Evolutionary conservation across 2,888 invertebrate genomes (phyloP), one percentile per base, ranked within the genome.

Genomic region (Caenorhabditis angaria): DNA sequence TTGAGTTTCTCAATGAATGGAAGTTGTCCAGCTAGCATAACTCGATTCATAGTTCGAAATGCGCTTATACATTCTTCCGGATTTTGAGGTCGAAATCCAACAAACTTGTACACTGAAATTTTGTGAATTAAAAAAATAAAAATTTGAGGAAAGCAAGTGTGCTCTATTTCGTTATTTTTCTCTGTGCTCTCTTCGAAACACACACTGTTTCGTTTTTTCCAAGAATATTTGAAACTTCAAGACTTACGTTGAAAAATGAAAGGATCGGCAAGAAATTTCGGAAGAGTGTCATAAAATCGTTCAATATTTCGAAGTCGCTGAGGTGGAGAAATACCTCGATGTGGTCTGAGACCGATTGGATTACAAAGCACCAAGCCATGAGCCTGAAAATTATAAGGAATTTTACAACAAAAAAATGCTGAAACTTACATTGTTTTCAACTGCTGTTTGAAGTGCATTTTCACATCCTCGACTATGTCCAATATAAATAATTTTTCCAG

Each of bases 391-490:
- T 28, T 51, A 20, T 1, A 22, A 5, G 10, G 18, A 14, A 20
- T 14, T 58, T 47, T 4, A 18, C 5, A 6, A 48, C 4, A 20
- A n/a, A 5, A 20, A n/a, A 48, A 10, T 12, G n/a, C 4, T 3
- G 22, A 10, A 28, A 14, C 61, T 58, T 24, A 63, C 68, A 50
- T 56, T 55, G 20, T 55, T 27, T 18, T 59, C 48, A 22, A 64
- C 71, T 0, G 75, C 73, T 6, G 75, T 69, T 58, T 70, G 72
- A 20, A 80, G 64, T 0, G 80, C 80, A 66, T 81, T 81, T 56
- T 81, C 80, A 57, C 68, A 70, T 50, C 80, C 80, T 61, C 80
- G 53, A 63, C 74, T 74, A 28, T 80, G 78, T 2, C 73, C 80
- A 60, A 78, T 48, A 27, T 71, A 65, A 24, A 77, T 59, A 32